phyloP scores from a whole-genome alignment of 1,140 invertebrate species.

The Drosophila pandora region DNA sequence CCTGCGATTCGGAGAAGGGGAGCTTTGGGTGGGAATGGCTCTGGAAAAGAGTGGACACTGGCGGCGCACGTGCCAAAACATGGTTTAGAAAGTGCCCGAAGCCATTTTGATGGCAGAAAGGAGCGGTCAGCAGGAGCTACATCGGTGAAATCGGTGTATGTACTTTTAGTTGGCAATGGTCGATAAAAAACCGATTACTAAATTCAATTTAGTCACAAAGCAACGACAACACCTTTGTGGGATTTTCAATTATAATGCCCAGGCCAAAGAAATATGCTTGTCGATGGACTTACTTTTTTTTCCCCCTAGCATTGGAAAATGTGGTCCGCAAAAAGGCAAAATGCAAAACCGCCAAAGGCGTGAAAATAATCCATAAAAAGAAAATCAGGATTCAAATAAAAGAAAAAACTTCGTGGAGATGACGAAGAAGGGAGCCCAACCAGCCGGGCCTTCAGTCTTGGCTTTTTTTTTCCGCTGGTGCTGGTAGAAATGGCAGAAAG shows the following conservation, averaged over 20 bases:
- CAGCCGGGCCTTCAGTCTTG: slow-evolving; percentile 12
- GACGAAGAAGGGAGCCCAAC: slow-evolving; percentile 43
- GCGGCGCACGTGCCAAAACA: slow-evolving; percentile 40
- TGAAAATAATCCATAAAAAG: slow-evolving; percentile 74
- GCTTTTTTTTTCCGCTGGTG: background rate
- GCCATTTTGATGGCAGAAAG: slow-evolving; percentile 15
- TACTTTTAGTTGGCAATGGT: slow-evolving; percentile 48
- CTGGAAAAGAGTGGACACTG: slow-evolving; percentile 11
- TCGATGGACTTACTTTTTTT: slow-evolving; percentile 41
- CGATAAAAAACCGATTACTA: slow-evolving; percentile 77
- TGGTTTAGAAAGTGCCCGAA: slow-evolving; percentile 50
- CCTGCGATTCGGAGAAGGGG: background rate
- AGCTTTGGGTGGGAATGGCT: background rate
- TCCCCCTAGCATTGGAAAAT: slow-evolving; percentile 13
- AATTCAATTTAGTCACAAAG: slow-evolving; percentile 82
- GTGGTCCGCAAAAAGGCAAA: slow-evolving; percentile 60
- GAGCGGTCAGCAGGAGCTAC: background rate
- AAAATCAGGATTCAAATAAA: slow-evolving; percentile 15
- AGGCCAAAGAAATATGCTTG: slow-evolving; percentile 64
- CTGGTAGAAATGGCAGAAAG: slow-evolving; percentile 37
- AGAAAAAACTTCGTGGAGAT: slow-evolving; percentile 21
- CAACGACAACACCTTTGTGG: slow-evolving; percentile 76
- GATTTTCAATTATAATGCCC: slow-evolving; percentile 78
- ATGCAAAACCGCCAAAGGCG: slow-evolving; percentile 69
- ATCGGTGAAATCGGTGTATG: background rate